These are phyloP conservation scores for Cactoblastis cactorum DNA, from an alignment of 2,888 invertebrate species.

Conservation along the genomic window DNA sequence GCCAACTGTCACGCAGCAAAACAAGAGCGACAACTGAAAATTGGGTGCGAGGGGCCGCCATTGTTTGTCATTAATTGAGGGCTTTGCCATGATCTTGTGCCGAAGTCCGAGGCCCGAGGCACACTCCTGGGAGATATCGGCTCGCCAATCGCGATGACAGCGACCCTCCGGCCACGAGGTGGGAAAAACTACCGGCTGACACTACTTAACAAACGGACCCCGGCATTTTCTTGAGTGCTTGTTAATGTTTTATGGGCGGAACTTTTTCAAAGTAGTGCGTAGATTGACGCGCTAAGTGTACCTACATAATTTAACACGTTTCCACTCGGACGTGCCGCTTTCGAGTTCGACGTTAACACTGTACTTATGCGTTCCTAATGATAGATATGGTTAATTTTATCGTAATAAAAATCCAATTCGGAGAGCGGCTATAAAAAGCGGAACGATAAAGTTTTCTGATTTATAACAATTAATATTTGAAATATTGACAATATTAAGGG, in stretches of 20 bases:
- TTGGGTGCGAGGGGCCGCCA: constrained; percentile 57
- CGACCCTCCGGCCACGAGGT: constrained; percentile 69
- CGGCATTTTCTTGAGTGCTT: constrained; percentile 78
- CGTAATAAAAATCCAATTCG: constrained; percentile 65
- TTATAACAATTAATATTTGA: constrained; percentile 79
- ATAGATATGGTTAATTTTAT: constrained; percentile 49
- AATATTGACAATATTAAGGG: constrained; percentile 79
- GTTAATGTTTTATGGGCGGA: constrained; percentile 79
- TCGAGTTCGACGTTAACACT: constrained; percentile 45
- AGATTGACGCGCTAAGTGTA: constrained; percentile 76
- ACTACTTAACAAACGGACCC: constrained; percentile 75
- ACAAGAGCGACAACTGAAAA: constrained; percentile 71
- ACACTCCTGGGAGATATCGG: constrained; percentile 72
- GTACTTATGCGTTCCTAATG: constrained; percentile 29
- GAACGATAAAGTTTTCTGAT: constrained; percentile 67
- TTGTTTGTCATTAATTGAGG: constrained; percentile 76
- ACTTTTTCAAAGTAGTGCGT: constrained; percentile 74
- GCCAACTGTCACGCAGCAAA: constrained; percentile 68
- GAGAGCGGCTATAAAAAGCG: constrained; percentile 56
- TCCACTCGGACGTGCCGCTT: constrained; percentile 53
- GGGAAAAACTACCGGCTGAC: constrained; percentile 77
- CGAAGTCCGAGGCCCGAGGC: constrained; percentile 43
- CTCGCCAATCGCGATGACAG: constrained; percentile 75
- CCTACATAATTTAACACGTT: constrained; percentile 75
- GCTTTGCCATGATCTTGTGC: constrained; percentile 72